Base-by-base conservation (phyloP, 2,113 vertebrate species). In the Arenaria interpres region DNA sequence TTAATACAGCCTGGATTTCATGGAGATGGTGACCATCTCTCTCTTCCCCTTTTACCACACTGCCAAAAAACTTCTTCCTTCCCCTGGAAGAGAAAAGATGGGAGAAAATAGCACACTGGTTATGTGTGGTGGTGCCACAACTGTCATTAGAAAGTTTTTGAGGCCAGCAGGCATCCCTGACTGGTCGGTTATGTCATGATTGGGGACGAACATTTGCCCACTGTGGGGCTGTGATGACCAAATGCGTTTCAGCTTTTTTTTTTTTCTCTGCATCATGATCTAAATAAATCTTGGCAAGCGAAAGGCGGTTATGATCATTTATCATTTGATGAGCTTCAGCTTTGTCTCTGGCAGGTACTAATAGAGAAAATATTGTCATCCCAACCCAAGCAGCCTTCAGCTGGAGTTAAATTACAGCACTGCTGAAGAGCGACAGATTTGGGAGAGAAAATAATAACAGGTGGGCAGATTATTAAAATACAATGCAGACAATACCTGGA, bases 391-490 rank as follows among this genome's bases (percentile, higher is more conserved):
- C 72, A 81, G 67, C 50, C 81, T 97, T 96, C 91, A 96, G 33
- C 50, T 86, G 67, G 50, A 91, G 69, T 90, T 95, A 94, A 91
- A 89, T 93, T 96, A 93, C 78, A 83, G 71, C 41, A 54, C 66
- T 85, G 74, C 68, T 74, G 67, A 91, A 89, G 50, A 95, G 69
- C 7, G 46, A 69, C 74, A 85, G 73, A 95, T 87, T 72, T 91
- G 53, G 53, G 92, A 95, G 53, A 88, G 67, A 90, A 92, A 89
- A 95, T 89, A 90, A 81, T 92, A 76, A 91, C 89, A 93, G 81
- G 95, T 91, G 87, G 71, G 71, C 59, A 93, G 74, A 85, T 96
- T 92, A 95, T 95, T 96, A 95, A 91, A 93, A 91, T 80, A 94
- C 77, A 89, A 73, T 59, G 50, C 50, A 88, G 81, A 57, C 53